These are phyloP conservation scores for Harpalus rufipes DNA, from an alignment of 2,888 invertebrate species.

Conservation along the genomic window DNA sequence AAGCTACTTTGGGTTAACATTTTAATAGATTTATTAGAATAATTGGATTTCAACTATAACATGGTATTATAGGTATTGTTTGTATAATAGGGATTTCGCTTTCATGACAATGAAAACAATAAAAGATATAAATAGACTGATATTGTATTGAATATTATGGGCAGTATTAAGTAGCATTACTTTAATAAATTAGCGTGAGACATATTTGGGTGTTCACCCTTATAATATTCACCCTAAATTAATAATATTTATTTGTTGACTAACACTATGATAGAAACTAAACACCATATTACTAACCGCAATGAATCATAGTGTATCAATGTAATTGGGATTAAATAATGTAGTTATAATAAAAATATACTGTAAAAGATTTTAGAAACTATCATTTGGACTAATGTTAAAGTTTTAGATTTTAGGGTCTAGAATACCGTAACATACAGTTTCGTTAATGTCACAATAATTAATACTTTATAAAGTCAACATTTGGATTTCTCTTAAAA, in stretches of 20 bases:
- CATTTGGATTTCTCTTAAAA: too few species aligned
- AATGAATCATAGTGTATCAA: neutral
- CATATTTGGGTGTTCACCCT: neutral
- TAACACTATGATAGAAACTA: neutral
- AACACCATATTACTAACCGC: neutral
- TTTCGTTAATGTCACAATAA: too few species aligned
- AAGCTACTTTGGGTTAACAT: slow-evolving; percentile 8
- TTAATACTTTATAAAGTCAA: too few species aligned
- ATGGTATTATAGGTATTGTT: slow-evolving; percentile 1
- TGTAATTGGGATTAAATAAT: neutral
- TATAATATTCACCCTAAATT: neutral
- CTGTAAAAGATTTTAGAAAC: too few species aligned
- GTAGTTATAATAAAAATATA: too few species aligned
- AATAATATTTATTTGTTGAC: neutral
- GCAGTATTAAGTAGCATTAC: neutral
- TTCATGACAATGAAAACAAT: neutral
- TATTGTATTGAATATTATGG: neutral
- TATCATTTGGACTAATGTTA: too few species aligned
- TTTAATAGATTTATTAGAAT: slow-evolving; percentile 29
- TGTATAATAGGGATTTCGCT: neutral
- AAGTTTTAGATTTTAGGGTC: too few species aligned
- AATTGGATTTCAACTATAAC: slow-evolving; percentile 9
- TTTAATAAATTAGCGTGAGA: neutral
- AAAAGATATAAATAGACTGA: neutral
- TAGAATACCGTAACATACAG: too few species aligned